phyloP scores from a whole-genome alignment of 2,888 invertebrate species.

The Mycogona germanica region DNA sequence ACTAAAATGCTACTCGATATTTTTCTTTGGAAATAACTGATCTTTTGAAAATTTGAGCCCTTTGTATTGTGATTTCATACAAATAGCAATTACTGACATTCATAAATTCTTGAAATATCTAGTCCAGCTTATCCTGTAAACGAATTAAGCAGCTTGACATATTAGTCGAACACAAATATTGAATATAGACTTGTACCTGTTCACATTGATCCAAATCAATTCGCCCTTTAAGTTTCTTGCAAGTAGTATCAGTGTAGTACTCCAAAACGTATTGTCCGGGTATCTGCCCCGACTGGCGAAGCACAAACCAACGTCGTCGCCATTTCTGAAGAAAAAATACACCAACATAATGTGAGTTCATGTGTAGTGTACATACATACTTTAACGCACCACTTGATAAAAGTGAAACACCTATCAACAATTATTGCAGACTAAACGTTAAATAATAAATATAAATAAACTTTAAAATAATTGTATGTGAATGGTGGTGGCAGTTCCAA shows the following conservation, averaged over 20 bases:
- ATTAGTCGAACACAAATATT: neutral
- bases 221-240: conserved; percentile 32
- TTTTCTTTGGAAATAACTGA: too few relatives aligned
- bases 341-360: conserved; percentile 11
- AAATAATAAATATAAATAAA: too few relatives aligned
- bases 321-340: conserved; percentile 56
- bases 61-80: neutral
- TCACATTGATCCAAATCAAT: conserved; percentile 91
- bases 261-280: conserved; percentile 89
- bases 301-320: conserved; percentile 88
- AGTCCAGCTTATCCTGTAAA: neutral
- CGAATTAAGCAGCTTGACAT: neutral
- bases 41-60: neutral
- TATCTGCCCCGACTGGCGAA: conserved; percentile 79
- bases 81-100: neutral
- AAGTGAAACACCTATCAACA: too few relatives aligned
- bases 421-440: too few relatives aligned
- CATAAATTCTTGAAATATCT: too few relatives aligned
- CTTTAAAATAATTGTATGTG: too few relatives aligned
- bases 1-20: too few relatives aligned
- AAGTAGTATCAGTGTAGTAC: conserved; percentile 65
- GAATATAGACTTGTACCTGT: conserved; percentile 50
- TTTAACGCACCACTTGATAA: too few relatives aligned
- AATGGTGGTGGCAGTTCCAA: too few relatives aligned
- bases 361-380: too few relatives aligned